phyloP scores from a whole-genome alignment of 2,888 invertebrate genomes.

The Cheilosia vulpina region DNA sequence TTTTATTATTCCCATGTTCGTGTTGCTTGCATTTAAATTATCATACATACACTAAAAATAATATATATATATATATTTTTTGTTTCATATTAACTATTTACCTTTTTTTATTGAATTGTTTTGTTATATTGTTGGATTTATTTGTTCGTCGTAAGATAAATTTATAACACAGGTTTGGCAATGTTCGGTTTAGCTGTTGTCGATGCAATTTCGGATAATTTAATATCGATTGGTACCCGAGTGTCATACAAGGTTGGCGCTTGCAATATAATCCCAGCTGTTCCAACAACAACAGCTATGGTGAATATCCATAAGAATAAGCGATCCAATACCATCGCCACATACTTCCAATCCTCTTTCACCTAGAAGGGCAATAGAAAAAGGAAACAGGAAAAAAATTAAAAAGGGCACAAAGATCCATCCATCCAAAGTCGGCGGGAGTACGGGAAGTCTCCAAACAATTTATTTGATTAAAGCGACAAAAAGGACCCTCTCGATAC shows the following conservation, averaged over 20 bases:
- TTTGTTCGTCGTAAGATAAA: conserved; percentile 52
- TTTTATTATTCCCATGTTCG: conserved; percentile 66
- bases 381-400: conserved; percentile 4
- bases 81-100: conserved; percentile 53
- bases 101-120: conserved; percentile 34
- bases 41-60: conserved; percentile 56
- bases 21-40: conserved; percentile 48
- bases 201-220: conserved; percentile 94
- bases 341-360: conserved; percentile 99
- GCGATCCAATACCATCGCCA: conserved; percentile 98
- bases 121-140: conserved; percentile 10
- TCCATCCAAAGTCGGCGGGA: not conserved
- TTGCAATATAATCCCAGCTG: conserved; percentile 96
- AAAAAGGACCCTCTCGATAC: conserved; percentile 18
- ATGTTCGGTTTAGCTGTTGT: conserved; percentile 92
- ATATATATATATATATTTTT: conserved; percentile 26
- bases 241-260: conserved; percentile 97
- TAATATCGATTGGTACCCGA: conserved; percentile 93
- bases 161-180: conserved; percentile 83
- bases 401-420: conserved; percentile 10
- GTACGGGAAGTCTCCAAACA: conserved; percentile 1
- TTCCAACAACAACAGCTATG: conserved; percentile 96
- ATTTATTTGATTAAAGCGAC: conserved; percentile 47
- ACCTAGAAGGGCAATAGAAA: conserved; percentile 86
- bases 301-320: conserved; percentile 99